Percentiles rank a stretch among this genome's conserved stretches.
Evolutionary conservation across 2,797 vertebrate genomes (phyloP).

Genomic region (Zalophus californianus): DNA sequence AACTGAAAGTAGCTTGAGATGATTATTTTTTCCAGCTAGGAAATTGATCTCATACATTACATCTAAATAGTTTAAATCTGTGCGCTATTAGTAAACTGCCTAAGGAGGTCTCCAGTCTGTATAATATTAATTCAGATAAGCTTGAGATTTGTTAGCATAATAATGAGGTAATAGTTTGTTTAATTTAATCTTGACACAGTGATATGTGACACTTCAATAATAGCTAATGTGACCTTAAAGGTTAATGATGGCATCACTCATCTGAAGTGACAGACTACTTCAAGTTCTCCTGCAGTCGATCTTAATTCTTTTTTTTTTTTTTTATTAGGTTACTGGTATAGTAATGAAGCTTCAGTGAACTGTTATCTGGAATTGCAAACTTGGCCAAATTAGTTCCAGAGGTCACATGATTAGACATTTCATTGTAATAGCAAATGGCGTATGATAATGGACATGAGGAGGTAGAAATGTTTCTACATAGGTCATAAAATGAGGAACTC

Average conservation of each 20-base stretch:
- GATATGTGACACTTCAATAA: conserved; percentile 82
- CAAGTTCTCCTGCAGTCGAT: conserved; percentile 66
- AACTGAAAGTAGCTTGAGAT: conserved; percentile 49
- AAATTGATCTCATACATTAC: conserved; percentile 49
- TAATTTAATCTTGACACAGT: conserved; percentile 76
- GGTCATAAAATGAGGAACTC: neutral
- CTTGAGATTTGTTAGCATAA: conserved; percentile 68
- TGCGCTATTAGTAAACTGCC: conserved; percentile 66
- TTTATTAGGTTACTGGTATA: conserved; percentile 70
- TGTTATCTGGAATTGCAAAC: conserved; percentile 63
- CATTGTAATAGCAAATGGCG: conserved; percentile 20
- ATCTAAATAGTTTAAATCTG: conserved; percentile 45
- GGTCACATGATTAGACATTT: conserved; percentile 18
- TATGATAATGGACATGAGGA: neutral
- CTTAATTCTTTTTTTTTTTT: conserved; percentile 60
- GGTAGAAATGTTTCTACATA: neutral
- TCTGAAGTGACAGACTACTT: conserved; percentile 71
- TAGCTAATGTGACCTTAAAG: conserved; percentile 79
- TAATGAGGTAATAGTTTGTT: conserved; percentile 81
- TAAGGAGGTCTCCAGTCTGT: conserved; percentile 35
- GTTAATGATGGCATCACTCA: conserved; percentile 81
- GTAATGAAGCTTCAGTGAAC: conserved; percentile 61
- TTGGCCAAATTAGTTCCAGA: conserved; percentile 62
- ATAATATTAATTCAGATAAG: conserved; percentile 75
- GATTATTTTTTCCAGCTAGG: conserved; percentile 46